phyloP scores from a whole-genome alignment of 2,113 vertebrate genomes.

The Spheniscus mendiculus region DNA sequence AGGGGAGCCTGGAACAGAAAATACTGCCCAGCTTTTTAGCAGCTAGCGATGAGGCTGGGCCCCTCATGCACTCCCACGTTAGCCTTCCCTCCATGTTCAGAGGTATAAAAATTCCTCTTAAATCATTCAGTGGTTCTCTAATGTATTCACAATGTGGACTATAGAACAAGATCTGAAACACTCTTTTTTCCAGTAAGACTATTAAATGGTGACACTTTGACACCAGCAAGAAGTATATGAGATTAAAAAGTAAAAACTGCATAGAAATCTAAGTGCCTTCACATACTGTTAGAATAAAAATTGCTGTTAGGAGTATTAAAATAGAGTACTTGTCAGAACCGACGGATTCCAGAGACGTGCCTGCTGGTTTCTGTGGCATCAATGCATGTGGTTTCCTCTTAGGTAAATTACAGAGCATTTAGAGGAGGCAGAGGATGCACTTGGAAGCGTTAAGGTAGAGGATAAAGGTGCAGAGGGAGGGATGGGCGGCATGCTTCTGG shows the following conservation, averaged over 20 bases:
- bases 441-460: fast-evolving
- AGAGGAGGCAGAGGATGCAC: background rate
- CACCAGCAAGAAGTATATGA: constrained; percentile 52
- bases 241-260: constrained; percentile 63
- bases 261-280: constrained; percentile 47
- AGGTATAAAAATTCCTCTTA: constrained; percentile 38
- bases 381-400: background rate
- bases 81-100: background rate
- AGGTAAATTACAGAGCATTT: background rate
- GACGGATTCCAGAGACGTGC: background rate
- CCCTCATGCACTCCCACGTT: background rate
- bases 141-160: constrained; percentile 35
- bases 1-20: background rate
- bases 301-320: constrained; percentile 45
- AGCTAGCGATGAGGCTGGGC: background rate
- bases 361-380: background rate
- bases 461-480: background rate
- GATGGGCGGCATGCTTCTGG: background rate
- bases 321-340: constrained; percentile 22
- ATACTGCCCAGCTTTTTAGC: background rate
- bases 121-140: constrained; percentile 46
- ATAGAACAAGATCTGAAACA: constrained; percentile 47
- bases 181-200: constrained; percentile 40
- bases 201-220: constrained; percentile 57
- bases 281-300: constrained; percentile 26